phyloP scores from a whole-genome alignment of 1,140 invertebrate genomes.

The Littorina saxatilis region DNA sequence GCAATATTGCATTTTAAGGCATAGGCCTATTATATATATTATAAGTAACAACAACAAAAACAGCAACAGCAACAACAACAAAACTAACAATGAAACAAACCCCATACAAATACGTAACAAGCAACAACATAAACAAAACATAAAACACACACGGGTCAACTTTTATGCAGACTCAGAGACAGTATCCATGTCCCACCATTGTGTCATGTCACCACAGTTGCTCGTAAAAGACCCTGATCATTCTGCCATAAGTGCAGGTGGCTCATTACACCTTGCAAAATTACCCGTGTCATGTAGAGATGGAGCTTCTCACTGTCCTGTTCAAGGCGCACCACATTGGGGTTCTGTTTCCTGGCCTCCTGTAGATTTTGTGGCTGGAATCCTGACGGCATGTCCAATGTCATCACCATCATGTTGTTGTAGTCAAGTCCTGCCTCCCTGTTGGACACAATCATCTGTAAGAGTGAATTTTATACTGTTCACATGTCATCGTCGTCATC shows the following conservation, averaged over 20 bases:
- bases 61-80: too few species aligned
- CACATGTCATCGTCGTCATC: not conserved
- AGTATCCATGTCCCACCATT: too few species aligned
- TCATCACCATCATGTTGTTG: conserved; percentile 5
- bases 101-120: not conserved
- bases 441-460: not conserved
- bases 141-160: too few species aligned
- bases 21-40: not conserved
- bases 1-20: not conserved
- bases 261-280: too few species aligned
- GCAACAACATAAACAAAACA: not conserved
- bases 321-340: not conserved
- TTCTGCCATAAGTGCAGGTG: too few species aligned
- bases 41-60: too few species aligned
- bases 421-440: not conserved
- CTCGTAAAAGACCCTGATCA: too few species aligned
- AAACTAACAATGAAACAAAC: too few species aligned
- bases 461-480: not conserved
- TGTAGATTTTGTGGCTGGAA: not conserved
- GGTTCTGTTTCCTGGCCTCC: not conserved
- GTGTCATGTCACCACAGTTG: too few species aligned
- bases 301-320: not conserved
- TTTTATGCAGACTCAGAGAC: not conserved
- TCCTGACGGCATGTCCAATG: not conserved
- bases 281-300: conserved; percentile 11